phyloP scores from a whole-genome alignment of 2,113 vertebrate genomes.

The Lethenteron camtschaticum region DNA sequence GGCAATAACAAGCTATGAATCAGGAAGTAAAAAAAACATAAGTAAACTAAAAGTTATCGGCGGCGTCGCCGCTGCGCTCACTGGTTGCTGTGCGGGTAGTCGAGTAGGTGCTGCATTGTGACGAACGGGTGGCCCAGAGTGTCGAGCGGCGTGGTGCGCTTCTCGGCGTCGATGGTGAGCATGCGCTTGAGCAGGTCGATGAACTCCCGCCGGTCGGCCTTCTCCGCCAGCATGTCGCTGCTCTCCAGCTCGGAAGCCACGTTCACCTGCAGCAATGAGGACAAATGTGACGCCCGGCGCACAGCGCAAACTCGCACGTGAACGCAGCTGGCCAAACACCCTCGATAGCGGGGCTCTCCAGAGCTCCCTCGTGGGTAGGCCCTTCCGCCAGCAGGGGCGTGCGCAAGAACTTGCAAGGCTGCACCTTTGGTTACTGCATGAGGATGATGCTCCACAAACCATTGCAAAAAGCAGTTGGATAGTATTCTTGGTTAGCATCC shows the following conservation, averaged over 20 bases:
- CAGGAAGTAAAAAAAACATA: conserved; percentile 7
- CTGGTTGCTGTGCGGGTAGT: conserved; percentile 94
- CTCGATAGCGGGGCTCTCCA: no score
- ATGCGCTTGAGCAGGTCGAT: conserved; percentile 96
- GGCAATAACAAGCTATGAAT: neutral
- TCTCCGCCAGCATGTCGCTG: conserved; percentile 86
- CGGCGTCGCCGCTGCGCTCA: conserved; percentile 20
- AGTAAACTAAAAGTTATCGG: neutral
- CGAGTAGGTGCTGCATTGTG: conserved; percentile 83
- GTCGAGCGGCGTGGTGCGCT: conserved; percentile 90
- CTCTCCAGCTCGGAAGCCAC: conserved; percentile 86
- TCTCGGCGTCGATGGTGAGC: conserved; percentile 93
- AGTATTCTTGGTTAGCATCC: no score
- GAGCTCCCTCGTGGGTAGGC: no score
- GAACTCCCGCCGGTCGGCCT: conserved; percentile 87
- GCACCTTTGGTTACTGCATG: no score
- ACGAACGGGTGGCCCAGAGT: conserved; percentile 93
- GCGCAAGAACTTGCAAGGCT: no score
- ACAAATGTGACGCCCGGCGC: no score
- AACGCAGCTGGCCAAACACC: no score
- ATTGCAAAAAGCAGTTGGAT: no score
- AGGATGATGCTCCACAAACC: no score
- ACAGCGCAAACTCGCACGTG: no score
- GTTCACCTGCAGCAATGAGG: conserved; percentile 42
- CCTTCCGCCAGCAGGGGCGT: no score